These are phyloP conservation scores for Reticulitermes lucifugus DNA, from an alignment of 2,888 invertebrate species.

Conservation along the genomic window DNA sequence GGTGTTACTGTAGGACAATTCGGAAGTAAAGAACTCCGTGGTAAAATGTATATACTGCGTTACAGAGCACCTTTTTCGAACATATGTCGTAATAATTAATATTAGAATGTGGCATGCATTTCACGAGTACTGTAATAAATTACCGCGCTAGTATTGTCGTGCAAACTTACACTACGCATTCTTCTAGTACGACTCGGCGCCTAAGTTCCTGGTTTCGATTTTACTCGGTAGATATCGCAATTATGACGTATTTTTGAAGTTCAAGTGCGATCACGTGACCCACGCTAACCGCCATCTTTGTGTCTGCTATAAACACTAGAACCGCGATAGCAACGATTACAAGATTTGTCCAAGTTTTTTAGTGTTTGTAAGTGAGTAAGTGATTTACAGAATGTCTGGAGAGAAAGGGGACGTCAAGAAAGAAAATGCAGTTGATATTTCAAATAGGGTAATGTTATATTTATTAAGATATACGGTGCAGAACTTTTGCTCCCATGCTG, in stretches of 20 bases:
- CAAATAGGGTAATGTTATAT: conserved; percentile 61
- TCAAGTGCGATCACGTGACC: conserved; percentile 67
- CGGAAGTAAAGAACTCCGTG: too few species aligned
- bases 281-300: conserved; percentile 73
- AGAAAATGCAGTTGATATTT: conserved; percentile 63
- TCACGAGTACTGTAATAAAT: too few species aligned
- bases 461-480: conserved; percentile 27
- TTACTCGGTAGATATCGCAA: conserved; percentile 25
- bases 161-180: too few species aligned
- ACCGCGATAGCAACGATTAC: conserved; percentile 48
- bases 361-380: conserved; percentile 61
- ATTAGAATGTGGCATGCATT: too few species aligned
- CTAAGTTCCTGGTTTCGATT: background rate
- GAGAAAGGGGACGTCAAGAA: conserved; percentile 62
- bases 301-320: conserved; percentile 68
- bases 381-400: conserved; percentile 61
- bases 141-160: too few species aligned
- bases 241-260: conserved; percentile 49
- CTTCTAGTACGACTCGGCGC: background rate
- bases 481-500: conserved; percentile 53
- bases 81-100: too few species aligned
- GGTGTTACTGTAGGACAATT: too few species aligned
- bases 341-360: conserved; percentile 57
- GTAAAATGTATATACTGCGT: too few species aligned
- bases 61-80: too few species aligned